Percentiles rank a stretch among this genome's conserved stretches.
Evolutionary conservation across 2,113 vertebrate species (phyloP).

Genomic region (Panthera leo): DNA sequence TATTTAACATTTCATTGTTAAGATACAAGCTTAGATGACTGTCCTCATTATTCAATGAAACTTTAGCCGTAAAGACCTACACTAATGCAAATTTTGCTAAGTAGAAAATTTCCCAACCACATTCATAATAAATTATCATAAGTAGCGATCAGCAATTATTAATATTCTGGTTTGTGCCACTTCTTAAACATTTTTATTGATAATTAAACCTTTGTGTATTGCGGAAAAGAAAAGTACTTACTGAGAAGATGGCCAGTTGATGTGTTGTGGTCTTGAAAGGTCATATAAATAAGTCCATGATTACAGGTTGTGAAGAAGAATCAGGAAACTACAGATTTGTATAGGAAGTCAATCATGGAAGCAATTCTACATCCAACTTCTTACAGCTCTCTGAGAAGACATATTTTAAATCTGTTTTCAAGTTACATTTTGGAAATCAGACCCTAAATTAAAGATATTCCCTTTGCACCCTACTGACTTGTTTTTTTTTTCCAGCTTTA

Average conservation of each 20-base stretch:
- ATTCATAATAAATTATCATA: constrained; percentile 28
- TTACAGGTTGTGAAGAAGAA: not conserved
- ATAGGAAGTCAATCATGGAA: not conserved
- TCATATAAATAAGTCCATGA: constrained; percentile 2
- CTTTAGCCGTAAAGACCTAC: not conserved
- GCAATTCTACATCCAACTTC: not conserved
- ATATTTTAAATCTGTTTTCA: constrained; percentile 39
- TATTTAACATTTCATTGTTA: constrained; percentile 32
- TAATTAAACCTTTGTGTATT: not conserved
- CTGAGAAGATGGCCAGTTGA: not conserved
- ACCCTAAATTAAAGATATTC: not conserved
- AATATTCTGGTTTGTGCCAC: not conserved
- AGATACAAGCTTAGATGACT: not conserved
- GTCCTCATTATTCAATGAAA: constrained; percentile 29
- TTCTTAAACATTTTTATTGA: constrained; percentile 26
- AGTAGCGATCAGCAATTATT: constrained; percentile 30
- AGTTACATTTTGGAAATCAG: constrained; percentile 31
- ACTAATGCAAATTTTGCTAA: not conserved
- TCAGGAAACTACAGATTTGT: not conserved
- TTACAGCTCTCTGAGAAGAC: constrained; percentile 25
- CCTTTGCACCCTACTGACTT: not conserved
- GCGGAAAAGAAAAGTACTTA: not conserved
- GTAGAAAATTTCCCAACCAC: not conserved
- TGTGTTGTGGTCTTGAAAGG: not conserved
- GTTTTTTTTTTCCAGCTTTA: not conserved